These are phyloP conservation scores for Cataglyphis altisquamis DNA, from an alignment of 2,888 invertebrate genomes.

Conservation along the genomic window DNA sequence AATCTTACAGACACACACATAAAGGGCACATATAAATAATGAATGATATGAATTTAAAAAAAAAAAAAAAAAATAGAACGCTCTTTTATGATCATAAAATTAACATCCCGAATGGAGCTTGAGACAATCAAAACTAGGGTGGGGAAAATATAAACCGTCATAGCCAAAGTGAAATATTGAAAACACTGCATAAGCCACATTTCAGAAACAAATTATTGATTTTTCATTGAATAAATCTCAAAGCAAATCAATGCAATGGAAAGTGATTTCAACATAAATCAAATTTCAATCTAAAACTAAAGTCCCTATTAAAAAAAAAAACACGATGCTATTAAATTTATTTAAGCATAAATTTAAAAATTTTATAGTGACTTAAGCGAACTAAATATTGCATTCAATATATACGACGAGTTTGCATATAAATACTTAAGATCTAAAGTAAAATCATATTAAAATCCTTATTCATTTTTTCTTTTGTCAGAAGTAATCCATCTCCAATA, in stretches of 20 bases:
- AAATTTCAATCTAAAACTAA: constrained; percentile 75
- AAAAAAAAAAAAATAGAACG: constrained; percentile 68
- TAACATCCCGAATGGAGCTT: constrained; percentile 69
- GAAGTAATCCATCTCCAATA: constrained; percentile 75
- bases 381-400: constrained; percentile 78
- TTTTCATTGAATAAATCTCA: constrained; percentile 66
- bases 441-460: constrained; percentile 58
- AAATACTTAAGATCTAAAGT: constrained; percentile 62
- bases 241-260: constrained; percentile 77
- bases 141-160: constrained; percentile 75
- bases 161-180: constrained; percentile 78
- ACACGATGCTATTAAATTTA: constrained; percentile 74
- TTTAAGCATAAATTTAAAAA: constrained; percentile 66
- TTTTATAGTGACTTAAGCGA: constrained; percentile 74
- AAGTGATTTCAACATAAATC: constrained; percentile 63
- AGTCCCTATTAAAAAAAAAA: constrained; percentile 55
- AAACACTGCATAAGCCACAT: constrained; percentile 85
- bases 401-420: constrained; percentile 69
- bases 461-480: constrained; percentile 61
- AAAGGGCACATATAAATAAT: constrained; percentile 68
- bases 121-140: constrained; percentile 71
- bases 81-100: constrained; percentile 67
- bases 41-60: constrained; percentile 73
- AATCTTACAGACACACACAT: constrained; percentile 51
- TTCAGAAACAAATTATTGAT: constrained; percentile 72